A percentile compares a stretch with the other conserved stretches of the same genome.
These are phyloP conservation scores for Actinernus sp. DNA, from an alignment of 92 coral and sea anemone species.

Conservation along the genomic window DNA sequence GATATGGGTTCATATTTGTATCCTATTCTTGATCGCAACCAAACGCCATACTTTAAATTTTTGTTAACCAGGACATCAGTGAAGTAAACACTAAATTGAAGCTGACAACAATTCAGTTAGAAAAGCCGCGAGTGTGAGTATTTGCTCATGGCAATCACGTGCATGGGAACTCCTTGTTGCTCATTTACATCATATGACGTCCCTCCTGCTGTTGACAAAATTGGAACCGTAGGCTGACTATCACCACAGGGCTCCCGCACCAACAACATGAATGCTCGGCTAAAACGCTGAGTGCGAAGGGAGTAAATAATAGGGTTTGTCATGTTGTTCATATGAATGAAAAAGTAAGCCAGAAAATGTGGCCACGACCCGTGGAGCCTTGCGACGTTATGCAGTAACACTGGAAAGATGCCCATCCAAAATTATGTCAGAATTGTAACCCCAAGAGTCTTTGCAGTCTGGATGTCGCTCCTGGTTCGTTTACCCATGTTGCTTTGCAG, in stretches of 20 bases:
- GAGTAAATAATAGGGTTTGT: conserved; percentile 84
- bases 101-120: too few relatives aligned
- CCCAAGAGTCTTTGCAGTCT: conserved; percentile 88
- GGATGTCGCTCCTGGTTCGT: conserved; percentile 61
- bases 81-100: too few relatives aligned
- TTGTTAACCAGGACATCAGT: too few relatives aligned
- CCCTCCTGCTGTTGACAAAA: too few relatives aligned
- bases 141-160: too few relatives aligned
- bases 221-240: conserved; percentile 37
- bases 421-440: conserved; percentile 68
- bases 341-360: conserved; percentile 78
- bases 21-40: too few relatives aligned
- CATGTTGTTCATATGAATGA: conserved; percentile 81
- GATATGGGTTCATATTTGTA: too few relatives aligned
- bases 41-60: too few relatives aligned
- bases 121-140: too few relatives aligned
- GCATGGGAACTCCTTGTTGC: too few relatives aligned
- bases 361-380: conserved; percentile 80
- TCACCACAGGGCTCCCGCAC: conserved; percentile 56
- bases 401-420: conserved; percentile 84
- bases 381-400: conserved; percentile 74
- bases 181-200: too few relatives aligned
- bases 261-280: conserved; percentile 38
- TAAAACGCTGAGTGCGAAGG: conserved; percentile 69
- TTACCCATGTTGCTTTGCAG: conserved; percentile 43